Evolutionary conservation across 1,140 invertebrate genomes (phyloP), one percentile per base, ranked within the genome.

Genomic region (Dolichoris vasculosae): DNA sequence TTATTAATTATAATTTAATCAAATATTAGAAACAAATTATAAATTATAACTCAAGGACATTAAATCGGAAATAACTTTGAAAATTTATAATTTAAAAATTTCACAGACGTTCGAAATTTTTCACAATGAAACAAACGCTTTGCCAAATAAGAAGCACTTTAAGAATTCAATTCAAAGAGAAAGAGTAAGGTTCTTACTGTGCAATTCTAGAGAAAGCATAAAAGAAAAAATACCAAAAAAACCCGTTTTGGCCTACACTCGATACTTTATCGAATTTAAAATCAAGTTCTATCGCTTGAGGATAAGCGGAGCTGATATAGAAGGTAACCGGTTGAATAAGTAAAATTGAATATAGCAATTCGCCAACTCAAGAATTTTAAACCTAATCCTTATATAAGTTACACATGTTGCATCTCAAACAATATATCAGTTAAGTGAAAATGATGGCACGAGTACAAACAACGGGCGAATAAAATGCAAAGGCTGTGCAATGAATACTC

Each of bases 211-310:
- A 73, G 40, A 13, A 64, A 64, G 13, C n/a, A n/a, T 8, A 73
- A 6, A 40, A 73, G 13, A 73, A 73, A 7, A 11, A n/a, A 32
- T 30, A 26, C 38, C 71, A 82, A 73, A 82, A 73, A 30, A 73
- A 73, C 64, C 32, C 64, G 67, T 73, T 30, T 82, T 82, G 80
- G 80, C 81, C 64, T 46, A 71, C 23, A 82, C 43, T 82, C 64
- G 51, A 38, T 26, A 64, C 46, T 82, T 46, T 55, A 17, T 46
- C 46, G 40, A 40, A 64, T 67, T 48, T 48, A 46, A 30, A 67
- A 43, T 69, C n/a, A 46, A 59, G 69, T 75, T 83, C 75, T 69
- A 83, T 48, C 81, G 69, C 81, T 75, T 20, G 69, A 26, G 69
- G 69, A 83, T 48, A 83, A 83, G 80, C 20, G 63, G 7, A 48